Evolutionary conservation across 2,888 invertebrate genomes (phyloP).

Genomic region (Eristalis arbustorum): DNA sequence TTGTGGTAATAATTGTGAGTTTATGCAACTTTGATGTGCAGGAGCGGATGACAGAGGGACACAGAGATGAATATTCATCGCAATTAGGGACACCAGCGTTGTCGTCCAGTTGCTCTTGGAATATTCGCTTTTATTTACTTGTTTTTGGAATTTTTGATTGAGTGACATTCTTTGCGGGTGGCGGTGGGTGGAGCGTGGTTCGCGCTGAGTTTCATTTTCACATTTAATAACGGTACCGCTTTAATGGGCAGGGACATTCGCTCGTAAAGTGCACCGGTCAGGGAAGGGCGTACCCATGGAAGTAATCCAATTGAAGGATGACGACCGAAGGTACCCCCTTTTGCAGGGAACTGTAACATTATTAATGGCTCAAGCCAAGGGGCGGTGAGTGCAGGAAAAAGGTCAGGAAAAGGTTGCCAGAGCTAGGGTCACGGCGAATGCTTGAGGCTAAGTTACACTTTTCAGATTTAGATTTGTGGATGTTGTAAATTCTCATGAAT

Average conservation of each 20-base stretch:
- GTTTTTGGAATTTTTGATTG: not conserved
- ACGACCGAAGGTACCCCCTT: not conserved
- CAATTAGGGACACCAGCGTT: conserved; percentile 13
- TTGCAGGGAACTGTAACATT: not conserved
- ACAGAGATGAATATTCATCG: conserved; percentile 39
- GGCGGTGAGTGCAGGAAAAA: too few species aligned
- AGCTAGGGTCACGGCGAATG: too few species aligned
- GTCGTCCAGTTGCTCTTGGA: not conserved
- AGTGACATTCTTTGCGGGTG: not conserved
- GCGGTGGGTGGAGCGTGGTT: too few species aligned
- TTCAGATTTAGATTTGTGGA: too few species aligned
- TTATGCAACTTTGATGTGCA: conserved; percentile 5
- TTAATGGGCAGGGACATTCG: not conserved
- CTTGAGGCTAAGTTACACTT: not conserved
- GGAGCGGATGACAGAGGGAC: not conserved
- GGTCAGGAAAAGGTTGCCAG: too few species aligned
- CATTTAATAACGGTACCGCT: not conserved
- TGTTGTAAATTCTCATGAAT: too few species aligned
- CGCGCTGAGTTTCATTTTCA: not conserved
- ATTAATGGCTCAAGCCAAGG: not conserved
- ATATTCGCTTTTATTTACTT: not conserved
- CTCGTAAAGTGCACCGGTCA: not conserved
- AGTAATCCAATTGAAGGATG: not conserved
- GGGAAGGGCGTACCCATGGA: not conserved
- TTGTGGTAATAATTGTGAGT: conserved; percentile 4